Percentiles rank a stretch among this genome's conserved stretches.
phyloP scores from a whole-genome alignment of 2,113 vertebrate genomes.

The Syrrhaptes paradoxus region DNA sequence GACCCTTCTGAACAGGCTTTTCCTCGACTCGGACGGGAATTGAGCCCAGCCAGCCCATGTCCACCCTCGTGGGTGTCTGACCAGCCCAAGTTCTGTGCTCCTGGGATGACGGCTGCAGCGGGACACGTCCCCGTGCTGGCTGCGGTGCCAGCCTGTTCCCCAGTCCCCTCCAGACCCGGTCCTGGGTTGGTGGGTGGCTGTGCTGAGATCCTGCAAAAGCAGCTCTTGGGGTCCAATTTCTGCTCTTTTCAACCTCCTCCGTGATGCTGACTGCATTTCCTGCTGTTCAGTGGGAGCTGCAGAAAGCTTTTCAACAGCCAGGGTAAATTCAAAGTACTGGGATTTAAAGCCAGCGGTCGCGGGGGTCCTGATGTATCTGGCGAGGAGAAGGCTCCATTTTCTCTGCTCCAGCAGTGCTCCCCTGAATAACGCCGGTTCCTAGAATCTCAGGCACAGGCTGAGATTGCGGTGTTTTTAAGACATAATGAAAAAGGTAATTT shows the following conservation, averaged over 20 bases:
- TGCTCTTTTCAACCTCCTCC: background rate
- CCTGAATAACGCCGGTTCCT: slow-evolving; percentile 10
- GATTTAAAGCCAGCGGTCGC: background rate
- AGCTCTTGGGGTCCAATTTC: background rate
- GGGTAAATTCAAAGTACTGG: background rate
- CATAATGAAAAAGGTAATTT: slow-evolving; percentile 63
- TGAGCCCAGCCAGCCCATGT: background rate
- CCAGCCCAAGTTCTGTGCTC: fast-evolving
- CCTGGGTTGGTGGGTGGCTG: background rate
- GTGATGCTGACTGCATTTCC: background rate
- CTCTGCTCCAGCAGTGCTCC: background rate
- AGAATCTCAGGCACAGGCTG: slow-evolving; percentile 31
- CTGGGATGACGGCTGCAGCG: background rate
- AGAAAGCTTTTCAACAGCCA: slow-evolving; percentile 20
- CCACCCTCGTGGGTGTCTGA: fast-evolving
- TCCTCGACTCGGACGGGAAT: fast-evolving
- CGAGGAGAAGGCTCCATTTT: slow-evolving; percentile 26
- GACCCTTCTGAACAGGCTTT: background rate
- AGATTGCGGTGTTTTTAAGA: slow-evolving; percentile 57
- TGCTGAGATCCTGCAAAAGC: background rate
- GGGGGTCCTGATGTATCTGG: background rate
- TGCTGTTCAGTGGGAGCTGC: background rate
- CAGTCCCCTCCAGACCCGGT: background rate
- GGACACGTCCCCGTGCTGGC: fast-evolving
- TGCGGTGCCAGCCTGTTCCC: fast-evolving